Conservation (phyloP, 2,888 invertebrate species). For the Cephus pulcher region DNA sequence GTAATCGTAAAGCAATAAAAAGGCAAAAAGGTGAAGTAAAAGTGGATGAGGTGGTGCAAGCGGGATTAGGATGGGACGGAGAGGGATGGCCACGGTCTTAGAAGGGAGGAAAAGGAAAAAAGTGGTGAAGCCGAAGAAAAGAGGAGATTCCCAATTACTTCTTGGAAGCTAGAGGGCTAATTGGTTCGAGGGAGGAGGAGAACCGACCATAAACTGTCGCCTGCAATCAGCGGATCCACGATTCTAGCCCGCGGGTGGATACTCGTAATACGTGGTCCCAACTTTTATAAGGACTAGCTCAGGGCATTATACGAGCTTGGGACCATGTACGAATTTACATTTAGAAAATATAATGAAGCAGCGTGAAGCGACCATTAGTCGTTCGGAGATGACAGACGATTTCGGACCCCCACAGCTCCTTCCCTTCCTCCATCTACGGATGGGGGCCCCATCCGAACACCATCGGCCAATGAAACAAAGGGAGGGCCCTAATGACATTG, state of each 20-base stretch:
- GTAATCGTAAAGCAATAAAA: constrained; percentile 45
- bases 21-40: constrained; percentile 29
- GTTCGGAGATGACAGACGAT: constrained; percentile 66
- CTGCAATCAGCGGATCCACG: constrained; percentile 59
- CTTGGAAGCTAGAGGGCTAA: constrained; percentile 63
- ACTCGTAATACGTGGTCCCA: constrained; percentile 36
- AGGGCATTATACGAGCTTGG: constrained; percentile 38
- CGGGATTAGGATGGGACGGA: not conserved
- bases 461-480: constrained; percentile 54
- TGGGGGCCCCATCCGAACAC: constrained; percentile 22
- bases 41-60: constrained; percentile 25
- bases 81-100: not conserved
- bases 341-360: constrained; percentile 67
- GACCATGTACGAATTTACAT: constrained; percentile 65
- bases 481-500: constrained; percentile 47
- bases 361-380: constrained; percentile 66
- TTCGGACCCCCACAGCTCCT: constrained; percentile 65
- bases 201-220: constrained; percentile 64
- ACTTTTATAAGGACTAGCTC: constrained; percentile 57
- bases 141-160: constrained; percentile 44
- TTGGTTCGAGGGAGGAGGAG: constrained; percentile 56
- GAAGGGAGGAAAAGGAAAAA: constrained; percentile 10
- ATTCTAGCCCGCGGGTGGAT: constrained; percentile 51
- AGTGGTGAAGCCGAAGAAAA: not conserved
- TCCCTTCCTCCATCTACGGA: constrained; percentile 34